Evolutionary conservation across 2,888 invertebrate genomes (phyloP), one percentile per base, ranked within the genome.

Genomic region (Chloromyia formosa): DNA sequence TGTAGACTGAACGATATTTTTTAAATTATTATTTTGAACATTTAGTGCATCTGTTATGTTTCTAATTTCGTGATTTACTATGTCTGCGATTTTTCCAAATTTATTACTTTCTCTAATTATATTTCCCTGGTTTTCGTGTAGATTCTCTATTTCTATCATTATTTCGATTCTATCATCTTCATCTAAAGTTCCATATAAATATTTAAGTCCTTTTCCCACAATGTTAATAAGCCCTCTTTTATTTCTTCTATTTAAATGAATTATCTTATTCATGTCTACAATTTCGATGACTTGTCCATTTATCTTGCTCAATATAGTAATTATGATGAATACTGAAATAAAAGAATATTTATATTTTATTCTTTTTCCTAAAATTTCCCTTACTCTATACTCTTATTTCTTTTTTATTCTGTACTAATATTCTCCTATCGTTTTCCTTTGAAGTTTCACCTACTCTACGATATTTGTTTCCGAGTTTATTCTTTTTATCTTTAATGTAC

Each of bases 41-140:
- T 56, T 56, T 56, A 56, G 56, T 56, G 22, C 56, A 18, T 56
- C 16, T 49, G 16, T 49, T 49, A 49, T 49, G 49, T 49, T 49
- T 49, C 49, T 49, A 49, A 49, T 49, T n/a, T 49, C 49, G 16
- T 49, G 2, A 12, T 49, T 49, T 56, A 18, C n/a, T 56, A 56
- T 56, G 20, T 56, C 22, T n/a, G 56, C 14, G n/a, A 56, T 56
- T 56, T 20, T 56, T 4, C 56, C 10, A 56, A 56, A 56, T 56
- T 56, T 56, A 56, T 22, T 22, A 56, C 56, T 56, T 56, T 56
- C 49, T 49, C 16, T 49, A 49, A 49, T 49, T 49, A 49, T 49
- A 49, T 49, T 49, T 49, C 16, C 16, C 49, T 49, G 49, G 49
- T 49, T 49, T 49, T 49, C 49, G 16, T 49, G 49, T 12, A 49